Base-by-base conservation (phyloP, 1,140 invertebrate species). In the Drosophila triauraria region DNA sequence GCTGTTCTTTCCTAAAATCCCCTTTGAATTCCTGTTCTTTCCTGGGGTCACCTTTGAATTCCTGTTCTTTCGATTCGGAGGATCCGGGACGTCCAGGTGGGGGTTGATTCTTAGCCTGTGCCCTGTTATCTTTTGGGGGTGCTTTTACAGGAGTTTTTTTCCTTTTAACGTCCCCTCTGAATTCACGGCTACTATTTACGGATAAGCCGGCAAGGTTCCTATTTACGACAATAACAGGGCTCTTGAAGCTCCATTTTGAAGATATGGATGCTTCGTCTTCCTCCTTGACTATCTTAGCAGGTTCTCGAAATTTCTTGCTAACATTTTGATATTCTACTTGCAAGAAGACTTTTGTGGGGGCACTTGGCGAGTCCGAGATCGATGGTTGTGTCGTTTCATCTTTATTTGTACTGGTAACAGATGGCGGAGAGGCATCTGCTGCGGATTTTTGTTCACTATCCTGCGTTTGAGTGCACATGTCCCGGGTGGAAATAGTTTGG, bases 151-250 rank as follows among this genome's bases (percentile, higher is more conserved):
- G 1, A 30, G 27, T 0, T 30, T 7, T 30, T 30, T 30, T 30
- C 27, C 6, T 6, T 6, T 10, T 35, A 35, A 10, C 9, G 32
- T 35, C 32, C 32, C 9, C 32, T 12, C 10, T 35, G 9, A 35
- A 35, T 0, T 35, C 9, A 10, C 1, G 30, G n/a, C 3, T 12
- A 12, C 0, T 2, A 2, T 27, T 3, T 6, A 17, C 50, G 3
- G 50, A 53, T 8, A 43, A 4, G 9, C 1, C 38, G 6, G n/a
- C 17, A 1, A 5, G 38, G 13, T n/a, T 30, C 1, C 23, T 27
- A 12, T 56, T 32, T 2, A 67, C 46, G 9, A 74, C 70, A 20
- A 74, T 74, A n/a, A 15, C 32, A 5, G 63, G 56, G 8, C 56
- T 40, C 10, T 15, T 58, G n/a, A 42, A 67, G 0, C 50, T 30